Evolutionary conservation across 2,888 invertebrate species (phyloP).

Genomic region (Andrena bicolor): DNA sequence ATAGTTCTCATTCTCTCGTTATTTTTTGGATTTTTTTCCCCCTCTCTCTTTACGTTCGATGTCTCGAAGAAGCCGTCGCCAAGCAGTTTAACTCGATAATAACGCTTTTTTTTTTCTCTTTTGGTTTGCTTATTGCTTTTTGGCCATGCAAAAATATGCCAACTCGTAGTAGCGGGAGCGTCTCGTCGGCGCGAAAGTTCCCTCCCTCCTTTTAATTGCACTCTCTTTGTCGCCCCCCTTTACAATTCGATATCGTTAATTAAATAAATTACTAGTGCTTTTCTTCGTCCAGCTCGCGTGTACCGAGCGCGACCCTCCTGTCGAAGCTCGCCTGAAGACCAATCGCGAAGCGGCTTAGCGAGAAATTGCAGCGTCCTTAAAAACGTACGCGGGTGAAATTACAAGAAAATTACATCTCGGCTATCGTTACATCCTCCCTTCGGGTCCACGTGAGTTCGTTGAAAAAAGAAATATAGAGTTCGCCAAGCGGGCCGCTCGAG

Average conservation of each 20-base stretch:
- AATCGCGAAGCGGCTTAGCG: conserved; percentile 58
- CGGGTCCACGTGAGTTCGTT: conserved; percentile 18
- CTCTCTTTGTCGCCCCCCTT: neutral
- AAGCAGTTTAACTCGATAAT: conserved; percentile 68
- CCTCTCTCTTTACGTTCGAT: conserved; percentile 74
- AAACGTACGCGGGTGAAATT: conserved; percentile 40
- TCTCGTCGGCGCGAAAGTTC: conserved; percentile 26
- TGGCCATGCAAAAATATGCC: conserved; percentile 64
- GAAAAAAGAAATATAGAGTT: conserved; percentile 21
- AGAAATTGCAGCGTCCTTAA: conserved; percentile 46
- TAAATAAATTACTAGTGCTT: conserved; percentile 21
- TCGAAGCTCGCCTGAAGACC: conserved; percentile 39
- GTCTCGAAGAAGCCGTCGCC: conserved; percentile 80
- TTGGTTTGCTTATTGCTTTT: conserved; percentile 51
- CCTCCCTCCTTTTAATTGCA: neutral
- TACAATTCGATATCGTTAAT: neutral
- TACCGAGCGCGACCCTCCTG: conserved; percentile 37
- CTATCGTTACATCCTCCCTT: conserved; percentile 5
- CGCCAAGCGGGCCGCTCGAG: conserved; percentile 12
- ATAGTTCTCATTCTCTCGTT: conserved; percentile 15
- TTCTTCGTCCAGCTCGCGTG: conserved; percentile 12
- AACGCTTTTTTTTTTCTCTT: conserved; percentile 56
- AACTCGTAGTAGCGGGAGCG: conserved; percentile 31
- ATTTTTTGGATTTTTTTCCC: conserved; percentile 23
- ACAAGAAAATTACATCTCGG: conserved; percentile 27